Percentiles rank a stretch among this genome's conserved stretches.
phyloP scores from a whole-genome alignment of 2,888 invertebrate genomes.

The Thyatira batis region DNA sequence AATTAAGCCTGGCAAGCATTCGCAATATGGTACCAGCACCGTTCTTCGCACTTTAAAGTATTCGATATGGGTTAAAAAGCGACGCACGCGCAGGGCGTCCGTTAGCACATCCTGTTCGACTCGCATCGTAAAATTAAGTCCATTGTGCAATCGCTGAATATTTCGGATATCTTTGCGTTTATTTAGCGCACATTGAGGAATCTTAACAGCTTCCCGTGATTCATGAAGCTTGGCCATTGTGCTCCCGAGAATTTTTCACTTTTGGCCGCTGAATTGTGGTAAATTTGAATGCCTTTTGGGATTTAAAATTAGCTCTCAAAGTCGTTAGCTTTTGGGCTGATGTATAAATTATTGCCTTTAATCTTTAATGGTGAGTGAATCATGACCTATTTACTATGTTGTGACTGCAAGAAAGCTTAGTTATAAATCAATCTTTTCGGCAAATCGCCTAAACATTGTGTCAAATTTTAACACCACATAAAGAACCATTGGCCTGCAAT shows the following conservation, averaged over 20 bases:
- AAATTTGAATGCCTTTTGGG: constrained; percentile 15
- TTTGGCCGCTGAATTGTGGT: constrained; percentile 13
- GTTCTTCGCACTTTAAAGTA: constrained; percentile 27
- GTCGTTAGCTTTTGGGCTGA: background rate
- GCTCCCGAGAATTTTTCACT: constrained; percentile 15
- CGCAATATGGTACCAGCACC: background rate
- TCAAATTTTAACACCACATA: background rate
- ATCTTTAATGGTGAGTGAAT: background rate
- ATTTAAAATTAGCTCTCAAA: background rate
- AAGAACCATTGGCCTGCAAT: background rate
- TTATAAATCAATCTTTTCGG: background rate
- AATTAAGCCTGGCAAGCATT: background rate
- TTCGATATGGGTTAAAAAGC: constrained; percentile 36
- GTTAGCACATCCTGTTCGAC: constrained; percentile 25
- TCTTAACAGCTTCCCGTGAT: constrained; percentile 31
- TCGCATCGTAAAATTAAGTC: constrained; percentile 1
- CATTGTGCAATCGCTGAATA: constrained; percentile 14
- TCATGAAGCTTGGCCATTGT: constrained; percentile 28
- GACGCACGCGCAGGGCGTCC: constrained; percentile 35
- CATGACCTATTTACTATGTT: background rate
- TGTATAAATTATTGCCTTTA: background rate
- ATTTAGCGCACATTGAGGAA: constrained; percentile 32
- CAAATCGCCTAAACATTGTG: background rate
- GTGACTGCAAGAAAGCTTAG: no score
- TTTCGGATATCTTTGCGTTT: constrained; percentile 18